Conservation (phyloP, 2,113 vertebrate genomes). For the Scomber scombrus region DNA sequence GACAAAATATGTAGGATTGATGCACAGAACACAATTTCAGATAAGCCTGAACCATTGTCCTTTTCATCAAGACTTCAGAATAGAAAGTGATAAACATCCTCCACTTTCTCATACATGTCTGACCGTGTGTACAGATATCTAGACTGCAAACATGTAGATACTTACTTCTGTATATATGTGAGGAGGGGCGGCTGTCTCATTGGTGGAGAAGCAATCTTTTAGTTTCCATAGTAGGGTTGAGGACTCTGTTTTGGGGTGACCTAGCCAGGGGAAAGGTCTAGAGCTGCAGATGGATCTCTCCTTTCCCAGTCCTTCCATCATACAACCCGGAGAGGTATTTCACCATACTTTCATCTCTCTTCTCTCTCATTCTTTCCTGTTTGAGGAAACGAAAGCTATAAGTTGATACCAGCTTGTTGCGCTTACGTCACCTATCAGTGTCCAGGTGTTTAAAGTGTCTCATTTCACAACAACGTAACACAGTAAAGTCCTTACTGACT, state of each 20-base stretch:
- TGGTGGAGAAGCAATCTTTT: constrained; percentile 92
- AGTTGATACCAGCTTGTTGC: neutral
- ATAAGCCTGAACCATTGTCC: neutral
- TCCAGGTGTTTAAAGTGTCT: no score
- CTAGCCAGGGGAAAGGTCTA: constrained; percentile 89
- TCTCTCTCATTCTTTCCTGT: constrained; percentile 92
- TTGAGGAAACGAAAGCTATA: constrained; percentile 35
- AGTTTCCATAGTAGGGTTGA: constrained; percentile 94
- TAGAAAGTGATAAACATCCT: neutral
- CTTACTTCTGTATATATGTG: constrained; percentile 87
- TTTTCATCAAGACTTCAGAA: neutral
- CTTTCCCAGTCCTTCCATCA: constrained; percentile 92
- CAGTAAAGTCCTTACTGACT: neutral
- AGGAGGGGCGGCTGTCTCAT: constrained; percentile 85
- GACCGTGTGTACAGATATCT: neutral
- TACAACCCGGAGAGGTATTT: constrained; percentile 85
- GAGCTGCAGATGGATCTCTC: constrained; percentile 85
- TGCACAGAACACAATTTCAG: no score
- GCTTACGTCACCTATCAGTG: neutral
- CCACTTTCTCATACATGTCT: neutral
- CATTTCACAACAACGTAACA: neutral
- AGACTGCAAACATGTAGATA: neutral
- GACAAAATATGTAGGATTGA: neutral
- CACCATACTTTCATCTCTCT: constrained; percentile 87
- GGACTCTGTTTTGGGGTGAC: constrained; percentile 86